phyloP scores from a whole-genome alignment of 2,113 vertebrate genomes.

The Corythaixoides concolor region DNA sequence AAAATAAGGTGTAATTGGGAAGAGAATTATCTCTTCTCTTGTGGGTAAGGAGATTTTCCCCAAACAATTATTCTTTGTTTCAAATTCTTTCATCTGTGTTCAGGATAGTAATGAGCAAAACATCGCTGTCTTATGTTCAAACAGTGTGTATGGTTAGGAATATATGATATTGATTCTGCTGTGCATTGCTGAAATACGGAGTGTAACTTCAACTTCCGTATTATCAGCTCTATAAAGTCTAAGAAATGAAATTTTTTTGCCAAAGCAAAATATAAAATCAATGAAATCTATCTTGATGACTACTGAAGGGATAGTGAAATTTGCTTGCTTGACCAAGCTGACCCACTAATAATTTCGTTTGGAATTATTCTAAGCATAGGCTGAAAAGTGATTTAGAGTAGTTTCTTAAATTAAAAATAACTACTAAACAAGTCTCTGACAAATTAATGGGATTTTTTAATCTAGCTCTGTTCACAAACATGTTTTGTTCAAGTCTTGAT shows the following conservation, averaged over 20 bases:
- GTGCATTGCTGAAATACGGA: not conserved
- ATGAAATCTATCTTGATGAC: not conserved
- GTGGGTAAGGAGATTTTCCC: not conserved
- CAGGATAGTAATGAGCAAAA: constrained; percentile 18
- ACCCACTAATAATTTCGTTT: not conserved
- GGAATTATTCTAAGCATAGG: not conserved
- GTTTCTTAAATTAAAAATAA: not conserved
- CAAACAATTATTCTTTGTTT: constrained; percentile 47
- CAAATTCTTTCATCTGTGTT: constrained; percentile 28
- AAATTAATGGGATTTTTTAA: not conserved
- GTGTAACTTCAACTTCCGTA: not conserved
- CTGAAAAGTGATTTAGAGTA: not conserved
- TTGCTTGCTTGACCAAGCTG: not conserved
- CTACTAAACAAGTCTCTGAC: not conserved
- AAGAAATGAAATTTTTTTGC: not conserved
- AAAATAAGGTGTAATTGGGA: constrained; percentile 28
- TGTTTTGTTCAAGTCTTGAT: not conserved
- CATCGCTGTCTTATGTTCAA: not conserved
- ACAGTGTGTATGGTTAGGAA: not conserved
- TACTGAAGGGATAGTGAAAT: not conserved
- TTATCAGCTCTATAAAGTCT: constrained; percentile 7
- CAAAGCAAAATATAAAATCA: constrained; percentile 33
- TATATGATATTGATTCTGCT: not conserved
- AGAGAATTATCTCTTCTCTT: constrained; percentile 10
- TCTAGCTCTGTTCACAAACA: not conserved